These are phyloP conservation scores for Drosophila teissieri DNA, from an alignment of 1,140 invertebrate genomes.

Conservation along the genomic window DNA sequence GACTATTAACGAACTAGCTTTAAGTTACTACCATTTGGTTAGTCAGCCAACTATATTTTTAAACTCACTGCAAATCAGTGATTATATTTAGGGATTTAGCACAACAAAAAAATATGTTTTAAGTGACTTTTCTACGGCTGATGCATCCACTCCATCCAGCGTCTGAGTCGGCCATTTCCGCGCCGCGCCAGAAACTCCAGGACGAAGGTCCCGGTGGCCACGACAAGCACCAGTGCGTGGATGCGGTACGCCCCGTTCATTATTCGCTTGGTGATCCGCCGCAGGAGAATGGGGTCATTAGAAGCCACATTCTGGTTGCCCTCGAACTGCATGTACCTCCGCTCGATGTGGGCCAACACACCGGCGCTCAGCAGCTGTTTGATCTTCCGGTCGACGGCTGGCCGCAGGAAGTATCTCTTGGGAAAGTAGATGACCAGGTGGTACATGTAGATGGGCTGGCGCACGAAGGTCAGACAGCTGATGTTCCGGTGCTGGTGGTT, in stretches of 20 bases:
- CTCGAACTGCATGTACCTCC: conserved; percentile 23
- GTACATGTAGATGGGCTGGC: conserved; percentile 61
- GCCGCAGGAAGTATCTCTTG: conserved; percentile 41
- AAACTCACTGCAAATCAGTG: no score
- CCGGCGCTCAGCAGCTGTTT: conserved; percentile 56
- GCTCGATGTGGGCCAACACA: conserved; percentile 47
- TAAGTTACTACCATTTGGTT: no score
- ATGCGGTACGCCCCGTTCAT: conserved; percentile 31
- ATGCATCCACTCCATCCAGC: conserved; percentile 43
- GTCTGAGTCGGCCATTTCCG: not conserved
- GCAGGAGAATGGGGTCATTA: not conserved
- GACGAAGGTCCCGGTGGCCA: conserved; percentile 17
- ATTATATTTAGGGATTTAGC: no score
- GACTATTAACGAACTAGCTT: no score
- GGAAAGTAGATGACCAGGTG: conserved; percentile 66
- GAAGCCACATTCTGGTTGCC: conserved; percentile 2
- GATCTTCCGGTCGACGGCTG: conserved; percentile 60
- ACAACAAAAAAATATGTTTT: no score
- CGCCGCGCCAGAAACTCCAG: conserved; percentile 39
- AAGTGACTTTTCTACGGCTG: no score
- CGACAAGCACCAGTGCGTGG: not conserved
- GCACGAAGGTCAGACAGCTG: conserved; percentile 37
- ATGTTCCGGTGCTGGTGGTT: conserved; percentile 27
- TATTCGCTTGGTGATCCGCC: conserved; percentile 44
- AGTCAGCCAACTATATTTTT: no score